phyloP scores from a whole-genome alignment of 2,888 invertebrate species.

The Byasa hedistus region DNA sequence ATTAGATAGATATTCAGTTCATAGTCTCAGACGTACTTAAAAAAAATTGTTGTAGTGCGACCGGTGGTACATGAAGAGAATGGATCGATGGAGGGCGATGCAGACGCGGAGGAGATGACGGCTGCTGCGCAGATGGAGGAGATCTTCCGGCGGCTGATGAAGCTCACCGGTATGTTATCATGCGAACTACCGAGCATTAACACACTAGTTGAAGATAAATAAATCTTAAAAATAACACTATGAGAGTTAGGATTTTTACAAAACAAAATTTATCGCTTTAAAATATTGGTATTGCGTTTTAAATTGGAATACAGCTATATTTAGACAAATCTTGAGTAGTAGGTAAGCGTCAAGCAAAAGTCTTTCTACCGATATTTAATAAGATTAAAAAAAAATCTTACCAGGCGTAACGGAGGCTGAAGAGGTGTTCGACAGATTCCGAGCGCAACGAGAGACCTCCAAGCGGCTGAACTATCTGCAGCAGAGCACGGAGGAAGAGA shows the following conservation, averaged over 20 bases:
- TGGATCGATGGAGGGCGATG: constrained; percentile 73
- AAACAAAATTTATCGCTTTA: no score
- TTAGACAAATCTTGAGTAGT: no score
- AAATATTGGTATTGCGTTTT: no score
- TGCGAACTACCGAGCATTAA: no score
- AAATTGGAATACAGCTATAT: no score
- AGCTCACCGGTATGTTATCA: constrained; percentile 81
- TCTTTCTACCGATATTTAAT: no score
- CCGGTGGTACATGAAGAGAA: constrained; percentile 79
- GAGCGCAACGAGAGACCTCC: constrained; percentile 86
- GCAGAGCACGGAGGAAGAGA: constrained; percentile 86
- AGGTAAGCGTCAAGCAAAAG: no score
- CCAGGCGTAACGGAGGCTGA: constrained; percentile 86
- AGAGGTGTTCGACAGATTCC: constrained; percentile 87
- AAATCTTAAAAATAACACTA: no score
- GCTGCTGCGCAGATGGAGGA: constrained; percentile 80
- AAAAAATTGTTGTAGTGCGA: constrained; percentile 46
- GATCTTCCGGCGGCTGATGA: constrained; percentile 86
- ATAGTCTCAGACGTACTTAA: no score
- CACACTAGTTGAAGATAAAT: no score
- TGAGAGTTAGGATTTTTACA: no score
- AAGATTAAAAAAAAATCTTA: not conserved
- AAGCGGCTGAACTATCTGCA: constrained; percentile 85
- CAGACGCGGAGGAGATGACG: constrained; percentile 61
- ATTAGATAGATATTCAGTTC: no score